phyloP scores from a whole-genome alignment of 2,797 vertebrate genomes.

The Channallabes apus region DNA sequence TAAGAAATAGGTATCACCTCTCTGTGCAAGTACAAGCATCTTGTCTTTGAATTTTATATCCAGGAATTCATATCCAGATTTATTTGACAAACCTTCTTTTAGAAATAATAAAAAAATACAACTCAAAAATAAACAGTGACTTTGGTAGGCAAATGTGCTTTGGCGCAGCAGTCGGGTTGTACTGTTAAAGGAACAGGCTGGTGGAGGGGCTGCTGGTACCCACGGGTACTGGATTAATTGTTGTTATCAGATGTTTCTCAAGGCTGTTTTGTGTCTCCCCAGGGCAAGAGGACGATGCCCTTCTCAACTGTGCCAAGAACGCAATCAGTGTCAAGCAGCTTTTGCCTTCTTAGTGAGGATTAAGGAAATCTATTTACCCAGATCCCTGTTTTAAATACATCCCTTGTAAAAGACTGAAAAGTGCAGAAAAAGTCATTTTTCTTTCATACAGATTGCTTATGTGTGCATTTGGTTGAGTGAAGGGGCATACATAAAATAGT shows the following conservation, averaged over 20 bases:
- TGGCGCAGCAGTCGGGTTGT: constrained; percentile 10
- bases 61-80: neutral
- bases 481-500: neutral
- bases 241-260: constrained; percentile 71
- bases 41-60: neutral
- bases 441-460: constrained; percentile 8
- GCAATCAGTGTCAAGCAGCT: constrained; percentile 73
- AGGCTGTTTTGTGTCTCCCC: constrained; percentile 59
- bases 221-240: constrained; percentile 64
- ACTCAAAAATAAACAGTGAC: constrained; percentile 18
- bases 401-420: constrained; percentile 18
- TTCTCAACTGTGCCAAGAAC: constrained; percentile 70
- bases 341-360: constrained; percentile 69
- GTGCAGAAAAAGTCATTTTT: constrained; percentile 31
- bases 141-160: constrained; percentile 21
- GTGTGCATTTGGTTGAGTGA: neutral
- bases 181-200: constrained; percentile 61
- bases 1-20: neutral
- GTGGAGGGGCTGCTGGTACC: constrained; percentile 43
- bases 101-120: neutral
- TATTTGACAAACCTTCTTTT: neutral
- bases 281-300: constrained; percentile 65
- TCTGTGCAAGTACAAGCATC: neutral
- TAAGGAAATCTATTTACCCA: constrained; percentile 67
- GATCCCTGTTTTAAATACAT: constrained; percentile 45